phyloP scores from a whole-genome alignment of 2,113 vertebrate species.

The Suricata suricatta region DNA sequence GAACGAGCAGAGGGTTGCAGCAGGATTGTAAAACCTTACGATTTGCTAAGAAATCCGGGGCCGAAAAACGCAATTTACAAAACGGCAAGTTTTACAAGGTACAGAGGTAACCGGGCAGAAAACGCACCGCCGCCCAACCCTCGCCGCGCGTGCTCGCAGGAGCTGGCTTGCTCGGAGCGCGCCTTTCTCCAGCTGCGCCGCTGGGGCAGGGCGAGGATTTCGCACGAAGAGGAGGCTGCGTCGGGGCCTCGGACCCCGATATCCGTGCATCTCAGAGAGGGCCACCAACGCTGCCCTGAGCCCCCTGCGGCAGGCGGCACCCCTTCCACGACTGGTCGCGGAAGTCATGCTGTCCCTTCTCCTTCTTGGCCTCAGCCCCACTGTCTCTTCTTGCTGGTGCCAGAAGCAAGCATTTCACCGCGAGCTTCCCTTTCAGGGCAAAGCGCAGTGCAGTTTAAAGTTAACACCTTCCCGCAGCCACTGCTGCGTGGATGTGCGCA shows the following conservation, averaged over 20 bases:
- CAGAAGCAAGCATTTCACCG: conserved; percentile 50
- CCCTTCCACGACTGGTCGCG: not conserved
- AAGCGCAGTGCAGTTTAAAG: conserved; percentile 56
- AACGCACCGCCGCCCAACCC: not conserved
- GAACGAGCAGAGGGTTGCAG: not conserved
- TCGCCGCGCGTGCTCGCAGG: not conserved
- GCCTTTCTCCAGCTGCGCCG: not conserved
- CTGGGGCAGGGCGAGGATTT: conserved; percentile 25
- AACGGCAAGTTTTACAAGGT: conserved; percentile 78
- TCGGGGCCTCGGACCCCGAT: not conserved
- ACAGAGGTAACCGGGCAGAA: conserved; percentile 75
- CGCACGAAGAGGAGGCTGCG: conserved; percentile 69
- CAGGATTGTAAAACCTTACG: not conserved
- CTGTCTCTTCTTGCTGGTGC: not conserved
- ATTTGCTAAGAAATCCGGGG: conserved; percentile 79
- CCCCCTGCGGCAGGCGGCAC: not conserved
- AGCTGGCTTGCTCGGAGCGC: not conserved
- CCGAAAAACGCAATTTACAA: conserved; percentile 75
- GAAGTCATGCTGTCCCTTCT: not conserved
- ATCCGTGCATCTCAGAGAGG: not conserved
- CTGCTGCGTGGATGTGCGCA: not conserved
- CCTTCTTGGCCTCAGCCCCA: not conserved
- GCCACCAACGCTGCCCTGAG: not conserved
- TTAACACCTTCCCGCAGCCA: conserved; percentile 57
- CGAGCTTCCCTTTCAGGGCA: conserved; percentile 62